Conservation (phyloP, 2,113 vertebrate species). For the Aepyceros melampus region DNA sequence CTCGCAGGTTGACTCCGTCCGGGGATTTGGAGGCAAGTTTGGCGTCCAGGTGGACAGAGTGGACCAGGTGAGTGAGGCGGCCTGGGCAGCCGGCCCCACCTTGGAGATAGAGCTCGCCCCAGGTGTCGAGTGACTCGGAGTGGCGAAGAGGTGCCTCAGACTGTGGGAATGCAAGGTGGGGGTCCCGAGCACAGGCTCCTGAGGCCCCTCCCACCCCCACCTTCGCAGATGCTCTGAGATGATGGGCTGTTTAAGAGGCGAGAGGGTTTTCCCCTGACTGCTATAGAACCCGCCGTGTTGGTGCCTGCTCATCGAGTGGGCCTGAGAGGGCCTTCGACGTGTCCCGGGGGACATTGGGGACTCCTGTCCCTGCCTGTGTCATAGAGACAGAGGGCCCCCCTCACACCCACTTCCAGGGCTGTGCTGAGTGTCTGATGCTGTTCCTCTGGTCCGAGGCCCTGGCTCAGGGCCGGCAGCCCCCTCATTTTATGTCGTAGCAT, state of each 20-base stretch:
- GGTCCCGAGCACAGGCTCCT: neutral
- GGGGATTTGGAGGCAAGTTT: conserved; percentile 96
- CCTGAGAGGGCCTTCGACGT: neutral
- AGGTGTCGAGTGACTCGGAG: fast-evolving
- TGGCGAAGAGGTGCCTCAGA: fast-evolving
- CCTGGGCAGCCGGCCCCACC: fast-evolving
- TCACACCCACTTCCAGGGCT: fast-evolving
- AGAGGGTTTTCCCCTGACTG: neutral
- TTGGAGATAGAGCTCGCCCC: fast-evolving
- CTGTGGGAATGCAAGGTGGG: neutral
- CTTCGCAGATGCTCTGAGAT: neutral
- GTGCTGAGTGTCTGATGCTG: fast-evolving
- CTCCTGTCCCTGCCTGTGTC: fast-evolving
- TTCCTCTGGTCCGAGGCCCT: neutral
- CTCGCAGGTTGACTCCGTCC: conserved; percentile 93
- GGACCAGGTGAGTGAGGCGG: conserved; percentile 86
- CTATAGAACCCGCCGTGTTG: fast-evolving
- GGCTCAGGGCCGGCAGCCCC: fast-evolving
- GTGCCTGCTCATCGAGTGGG: fast-evolving
- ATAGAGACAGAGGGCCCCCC: neutral
- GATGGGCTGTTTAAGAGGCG: fast-evolving
- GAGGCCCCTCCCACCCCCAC: fast-evolving
- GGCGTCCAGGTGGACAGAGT: conserved; percentile 94
- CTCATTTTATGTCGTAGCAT: fast-evolving
- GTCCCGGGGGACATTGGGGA: neutral